A percentile compares a stretch with the other conserved stretches of the same genome.
Conservation (phyloP, 2,888 invertebrate species). For the Lithosia quadra region DNA sequence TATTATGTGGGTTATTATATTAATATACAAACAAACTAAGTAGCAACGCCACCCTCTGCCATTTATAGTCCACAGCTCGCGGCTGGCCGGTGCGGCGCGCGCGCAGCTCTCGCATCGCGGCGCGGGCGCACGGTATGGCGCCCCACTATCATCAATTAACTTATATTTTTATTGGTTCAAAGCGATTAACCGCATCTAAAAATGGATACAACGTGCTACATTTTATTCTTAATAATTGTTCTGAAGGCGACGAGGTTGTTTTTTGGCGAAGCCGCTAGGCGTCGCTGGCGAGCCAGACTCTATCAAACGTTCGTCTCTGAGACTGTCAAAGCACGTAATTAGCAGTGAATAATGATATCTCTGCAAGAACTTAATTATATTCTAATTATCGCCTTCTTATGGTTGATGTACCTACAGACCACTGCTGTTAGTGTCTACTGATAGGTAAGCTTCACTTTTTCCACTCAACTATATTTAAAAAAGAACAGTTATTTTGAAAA, state of each 20-base stretch:
- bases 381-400: slow-evolving; percentile 13
- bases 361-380: slow-evolving; percentile 7
- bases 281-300: slow-evolving; percentile 15
- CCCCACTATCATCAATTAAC: slow-evolving; percentile 45
- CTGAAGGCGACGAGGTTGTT: slow-evolving; percentile 26
- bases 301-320: slow-evolving; percentile 25
- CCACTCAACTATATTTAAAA: too few species aligned
- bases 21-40: slow-evolving; percentile 31
- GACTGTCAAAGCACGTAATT: slow-evolving; percentile 26
- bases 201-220: slow-evolving; percentile 41
- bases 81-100: slow-evolving; percentile 26
- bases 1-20: slow-evolving; percentile 1
- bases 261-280: slow-evolving; percentile 19
- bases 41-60: slow-evolving; percentile 21
- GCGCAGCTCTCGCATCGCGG: slow-evolving; percentile 16
- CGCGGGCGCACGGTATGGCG: slow-evolving; percentile 29
- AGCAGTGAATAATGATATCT: slow-evolving; percentile 15
- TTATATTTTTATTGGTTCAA: slow-evolving; percentile 46
- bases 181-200: slow-evolving; percentile 42
- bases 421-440: background rate
- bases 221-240: slow-evolving; percentile 38
- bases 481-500: too few species aligned
- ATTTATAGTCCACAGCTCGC: slow-evolving; percentile 36
- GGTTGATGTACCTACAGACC: background rate
- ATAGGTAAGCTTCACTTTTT: background rate